phyloP scores from a whole-genome alignment of 2,888 invertebrate species.

The Eutolmus rufibarbis region DNA sequence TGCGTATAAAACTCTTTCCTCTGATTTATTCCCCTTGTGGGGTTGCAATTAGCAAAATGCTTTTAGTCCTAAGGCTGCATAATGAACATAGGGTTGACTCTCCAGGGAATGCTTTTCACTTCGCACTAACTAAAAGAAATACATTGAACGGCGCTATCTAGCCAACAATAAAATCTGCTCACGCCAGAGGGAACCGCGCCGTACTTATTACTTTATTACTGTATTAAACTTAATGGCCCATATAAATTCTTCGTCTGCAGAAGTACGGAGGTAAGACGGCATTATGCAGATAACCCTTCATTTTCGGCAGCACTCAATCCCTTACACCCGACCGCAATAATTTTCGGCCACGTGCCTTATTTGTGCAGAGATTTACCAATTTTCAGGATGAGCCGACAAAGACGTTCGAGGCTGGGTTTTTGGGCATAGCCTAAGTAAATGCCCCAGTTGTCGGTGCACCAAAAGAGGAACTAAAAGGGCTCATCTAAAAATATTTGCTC shows the following conservation, averaged over 20 bases:
- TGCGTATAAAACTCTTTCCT: background rate
- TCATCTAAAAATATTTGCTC: background rate
- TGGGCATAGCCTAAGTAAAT: background rate
- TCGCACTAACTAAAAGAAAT: background rate
- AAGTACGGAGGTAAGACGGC: background rate
- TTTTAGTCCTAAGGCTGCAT: background rate
- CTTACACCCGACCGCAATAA: background rate
- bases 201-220: background rate
- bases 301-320: conserved; percentile 12
- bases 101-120: background rate
- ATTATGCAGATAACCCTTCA: conserved; percentile 30
- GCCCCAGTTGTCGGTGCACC: background rate
- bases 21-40: background rate
- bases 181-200: background rate
- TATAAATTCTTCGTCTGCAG: background rate
- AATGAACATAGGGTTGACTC: background rate
- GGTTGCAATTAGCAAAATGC: background rate
- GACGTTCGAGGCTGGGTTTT: background rate
- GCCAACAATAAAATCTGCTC: background rate
- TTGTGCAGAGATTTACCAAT: background rate
- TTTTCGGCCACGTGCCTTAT: conserved; percentile 29
- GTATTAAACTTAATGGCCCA: background rate
- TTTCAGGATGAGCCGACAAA: background rate
- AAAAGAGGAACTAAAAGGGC: background rate
- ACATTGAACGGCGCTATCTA: background rate